Evolutionary conservation across 1,140 invertebrate genomes (phyloP).

Genomic region (Brachionus calyciflorus): DNA sequence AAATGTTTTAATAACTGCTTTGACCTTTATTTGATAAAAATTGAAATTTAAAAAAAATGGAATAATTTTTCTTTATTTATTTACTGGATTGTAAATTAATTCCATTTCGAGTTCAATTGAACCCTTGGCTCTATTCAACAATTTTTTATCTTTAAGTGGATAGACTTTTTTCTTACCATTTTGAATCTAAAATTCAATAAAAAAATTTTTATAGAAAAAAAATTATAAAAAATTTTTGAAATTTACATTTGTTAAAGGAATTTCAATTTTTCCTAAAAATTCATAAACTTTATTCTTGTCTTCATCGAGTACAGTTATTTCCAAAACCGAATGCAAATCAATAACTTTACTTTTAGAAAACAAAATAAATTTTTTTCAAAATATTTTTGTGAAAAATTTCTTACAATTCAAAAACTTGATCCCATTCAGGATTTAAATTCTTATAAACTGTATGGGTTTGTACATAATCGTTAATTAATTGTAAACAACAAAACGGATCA

Average conservation of each 20-base stretch:
- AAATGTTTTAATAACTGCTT: slow-evolving; percentile 82
- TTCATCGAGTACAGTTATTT: slow-evolving; percentile 97
- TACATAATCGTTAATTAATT: slow-evolving; percentile 85
- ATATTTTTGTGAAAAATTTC: slow-evolving; percentile 52
- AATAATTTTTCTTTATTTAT: slow-evolving; percentile 52
- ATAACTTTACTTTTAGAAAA: slow-evolving; percentile 78
- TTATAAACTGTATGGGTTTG: slow-evolving; percentile 99
- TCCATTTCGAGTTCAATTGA: slow-evolving; percentile 88
- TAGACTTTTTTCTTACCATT: slow-evolving; percentile 94
- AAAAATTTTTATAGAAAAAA: background rate
- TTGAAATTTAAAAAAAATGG: background rate
- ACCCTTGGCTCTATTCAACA: slow-evolving; percentile 81
- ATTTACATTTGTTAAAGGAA: slow-evolving; percentile 71
- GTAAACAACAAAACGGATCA: slow-evolving; percentile 95
- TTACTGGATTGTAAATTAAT: slow-evolving; percentile 84
- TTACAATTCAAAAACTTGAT: slow-evolving; percentile 97
- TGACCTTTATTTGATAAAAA: slow-evolving; percentile 64
- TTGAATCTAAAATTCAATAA: slow-evolving; percentile 66
- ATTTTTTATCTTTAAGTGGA: slow-evolving; percentile 90
- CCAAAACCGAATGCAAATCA: slow-evolving; percentile 90
- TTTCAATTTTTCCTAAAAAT: slow-evolving; percentile 86
- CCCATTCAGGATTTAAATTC: slow-evolving; percentile 90
- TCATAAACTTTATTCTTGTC: slow-evolving; percentile 96
- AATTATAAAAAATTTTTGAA: slow-evolving; percentile 49
- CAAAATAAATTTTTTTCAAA: slow-evolving; percentile 44